Evolutionary conservation across 2,113 vertebrate species (phyloP), one percentile per base, ranked within the genome.

Genomic region (Lasiurus borealis): DNA sequence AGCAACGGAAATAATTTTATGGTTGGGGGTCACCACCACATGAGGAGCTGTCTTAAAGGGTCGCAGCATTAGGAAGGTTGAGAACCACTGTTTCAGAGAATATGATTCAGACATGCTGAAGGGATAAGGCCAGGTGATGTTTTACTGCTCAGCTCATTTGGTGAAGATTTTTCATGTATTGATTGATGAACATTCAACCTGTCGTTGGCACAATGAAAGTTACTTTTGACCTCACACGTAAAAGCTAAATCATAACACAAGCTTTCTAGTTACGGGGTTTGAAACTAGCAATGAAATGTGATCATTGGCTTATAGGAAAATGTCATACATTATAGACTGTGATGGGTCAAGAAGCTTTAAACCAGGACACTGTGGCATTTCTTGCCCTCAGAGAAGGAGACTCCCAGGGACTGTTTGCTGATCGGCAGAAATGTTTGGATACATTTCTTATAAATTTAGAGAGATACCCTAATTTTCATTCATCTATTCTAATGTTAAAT

Each of bases 281-380:
- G 40, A 86, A 94, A 82, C 10, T 62, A 31, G 29, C 93, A 85
- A 68, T 62, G 27, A 94, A 88, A 68, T 68, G 27, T 50, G 18
- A 50, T 5, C 27, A 23, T 23, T 48, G 88, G 2, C 68, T 62
- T 40, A 62, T 23, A 54, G 16, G 10, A 44, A 88, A 78, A n/a
- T 52, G 52, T 90, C 54, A 71, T 50, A 7, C 68, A 72, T 68
- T 34, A 8, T 92, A 77, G 29, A 91, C 82, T 77, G 27, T 94
- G 59, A 81, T 15, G 10, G 23, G 19, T 34, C 52, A 85, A 66
- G 27, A 31, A 77, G 84, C 15, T 76, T 93, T 66, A 50, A 87
- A 80, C 44, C 48, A 68, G 12, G 19, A 66, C 23, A 69, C 3
- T 10, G 13, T 73, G 34, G 59, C 83, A 5, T 36, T 64, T 77